phyloP scores from a whole-genome alignment of 2,797 vertebrate species.

The Brachyalestes nurse region DNA sequence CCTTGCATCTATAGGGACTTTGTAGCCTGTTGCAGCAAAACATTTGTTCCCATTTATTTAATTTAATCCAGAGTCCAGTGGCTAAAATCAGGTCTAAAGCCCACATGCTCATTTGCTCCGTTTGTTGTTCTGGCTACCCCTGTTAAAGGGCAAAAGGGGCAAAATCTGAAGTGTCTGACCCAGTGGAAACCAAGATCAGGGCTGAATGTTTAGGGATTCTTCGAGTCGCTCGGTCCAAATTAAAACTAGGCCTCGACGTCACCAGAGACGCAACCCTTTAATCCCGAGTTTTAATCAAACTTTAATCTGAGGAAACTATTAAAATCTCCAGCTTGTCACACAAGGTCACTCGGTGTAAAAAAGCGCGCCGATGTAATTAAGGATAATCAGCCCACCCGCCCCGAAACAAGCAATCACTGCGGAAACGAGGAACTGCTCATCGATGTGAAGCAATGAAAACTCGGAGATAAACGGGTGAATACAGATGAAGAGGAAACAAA shows the following conservation, averaged over 20 bases:
- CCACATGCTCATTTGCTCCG: no score
- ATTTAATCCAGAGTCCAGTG: no score
- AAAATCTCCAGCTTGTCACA: slow-evolving; percentile 17
- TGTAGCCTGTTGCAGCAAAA: no score
- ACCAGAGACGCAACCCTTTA: slow-evolving; percentile 4
- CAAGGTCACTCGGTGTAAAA: slow-evolving; percentile 12
- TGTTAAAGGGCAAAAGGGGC: no score
- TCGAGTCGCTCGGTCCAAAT: not conserved
- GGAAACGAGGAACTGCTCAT: not conserved
- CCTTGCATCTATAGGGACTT: no score
- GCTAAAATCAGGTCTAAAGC: no score
- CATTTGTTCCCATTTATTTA: no score
- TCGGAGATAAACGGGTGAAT: slow-evolving; percentile 23
- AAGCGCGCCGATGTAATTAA: slow-evolving; percentile 3
- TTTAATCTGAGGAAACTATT: slow-evolving; percentile 33
- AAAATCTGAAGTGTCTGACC: no score
- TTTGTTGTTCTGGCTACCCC: no score
- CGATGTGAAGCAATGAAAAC: slow-evolving; percentile 16
- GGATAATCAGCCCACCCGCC: not conserved
- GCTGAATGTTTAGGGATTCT: not conserved
- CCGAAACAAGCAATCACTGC: slow-evolving; percentile 15
- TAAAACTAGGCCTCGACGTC: slow-evolving; percentile 15
- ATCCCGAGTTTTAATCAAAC: slow-evolving; percentile 28
- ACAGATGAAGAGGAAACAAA: slow-evolving; percentile 38
- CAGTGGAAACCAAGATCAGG: no score